phyloP scores from a whole-genome alignment of 1,140 invertebrate genomes.

The Geopemphigus sp. region DNA sequence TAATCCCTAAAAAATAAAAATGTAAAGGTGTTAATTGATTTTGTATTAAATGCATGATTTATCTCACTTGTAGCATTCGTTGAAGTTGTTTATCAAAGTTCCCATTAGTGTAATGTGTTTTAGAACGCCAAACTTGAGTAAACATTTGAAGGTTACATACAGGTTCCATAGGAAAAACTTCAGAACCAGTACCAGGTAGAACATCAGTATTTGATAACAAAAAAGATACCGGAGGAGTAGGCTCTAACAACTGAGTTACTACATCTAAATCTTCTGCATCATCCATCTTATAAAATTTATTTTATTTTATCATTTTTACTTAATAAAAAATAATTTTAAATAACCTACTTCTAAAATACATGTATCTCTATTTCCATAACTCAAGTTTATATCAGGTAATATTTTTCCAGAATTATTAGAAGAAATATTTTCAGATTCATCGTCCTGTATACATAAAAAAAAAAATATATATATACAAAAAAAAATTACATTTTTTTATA shows the following conservation, averaged over 20 bases:
- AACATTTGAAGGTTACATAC: constrained; percentile 84
- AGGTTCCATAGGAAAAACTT: constrained; percentile 53
- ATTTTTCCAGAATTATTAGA: constrained; percentile 74
- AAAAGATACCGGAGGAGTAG: constrained; percentile 73
- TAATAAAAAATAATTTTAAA: constrained; percentile 53
- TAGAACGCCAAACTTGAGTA: constrained; percentile 74
- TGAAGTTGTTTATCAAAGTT: constrained; percentile 65
- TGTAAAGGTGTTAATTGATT: constrained; percentile 24
- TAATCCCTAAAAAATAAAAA: constrained; percentile 65
- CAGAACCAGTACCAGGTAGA: constrained; percentile 67
- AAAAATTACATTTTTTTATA: constrained; percentile 25
- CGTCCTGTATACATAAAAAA: constrained; percentile 54
- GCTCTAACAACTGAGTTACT: constrained; percentile 74
- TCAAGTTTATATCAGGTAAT: constrained; percentile 71
- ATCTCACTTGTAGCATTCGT: constrained; percentile 61
- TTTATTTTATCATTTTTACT: neutral
- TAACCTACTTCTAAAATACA: constrained; percentile 69
- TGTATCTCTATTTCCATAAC: constrained; percentile 76
- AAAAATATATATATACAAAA: constrained; percentile 41
- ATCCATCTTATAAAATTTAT: constrained; percentile 64
- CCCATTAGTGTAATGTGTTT: constrained; percentile 46
- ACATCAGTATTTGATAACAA: constrained; percentile 80
- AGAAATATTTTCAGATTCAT: constrained; percentile 59
- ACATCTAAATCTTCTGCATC: constrained; percentile 83
- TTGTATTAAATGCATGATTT: constrained; percentile 46